A percentile compares a stretch with the other conserved stretches of the same genome.
Evolutionary conservation across 2,888 invertebrate genomes (phyloP).

Genomic region (Drosophila emarginata): DNA sequence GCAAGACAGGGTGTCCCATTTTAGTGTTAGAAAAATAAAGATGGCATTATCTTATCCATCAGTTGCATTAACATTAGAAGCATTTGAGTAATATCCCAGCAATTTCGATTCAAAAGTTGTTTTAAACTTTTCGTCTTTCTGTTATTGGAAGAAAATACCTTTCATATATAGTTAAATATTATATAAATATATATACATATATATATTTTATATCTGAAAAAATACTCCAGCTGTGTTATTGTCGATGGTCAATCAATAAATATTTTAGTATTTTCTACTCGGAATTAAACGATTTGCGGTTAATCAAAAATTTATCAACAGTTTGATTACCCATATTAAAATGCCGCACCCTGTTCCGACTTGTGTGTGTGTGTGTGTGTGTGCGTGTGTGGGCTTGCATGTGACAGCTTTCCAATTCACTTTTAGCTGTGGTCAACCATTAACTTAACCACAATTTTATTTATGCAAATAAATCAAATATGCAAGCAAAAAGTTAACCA

Average conservation of each 20-base stretch:
- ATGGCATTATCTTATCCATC: neutral
- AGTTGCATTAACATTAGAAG: too few relatives aligned
- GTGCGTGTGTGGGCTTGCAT: neutral
- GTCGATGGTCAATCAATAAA: too few relatives aligned
- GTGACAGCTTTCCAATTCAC: slow-evolving; percentile 36
- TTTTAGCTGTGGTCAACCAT: slow-evolving; percentile 27
- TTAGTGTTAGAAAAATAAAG: neutral
- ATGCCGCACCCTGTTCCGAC: slow-evolving; percentile 19
- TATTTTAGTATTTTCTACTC: too few relatives aligned
- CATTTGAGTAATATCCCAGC: too few relatives aligned
- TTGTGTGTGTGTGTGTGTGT: neutral
- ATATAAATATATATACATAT: too few relatives aligned
- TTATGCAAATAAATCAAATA: slow-evolving; percentile 30
- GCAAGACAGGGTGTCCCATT: neutral
- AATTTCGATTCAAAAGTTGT: too few relatives aligned
- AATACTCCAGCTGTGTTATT: too few relatives aligned
- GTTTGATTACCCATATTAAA: neutral
- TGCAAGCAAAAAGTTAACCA: slow-evolving; percentile 13
- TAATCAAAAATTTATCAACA: neutral
- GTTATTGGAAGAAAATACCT: too few relatives aligned
- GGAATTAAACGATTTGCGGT: neutral
- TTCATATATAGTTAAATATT: too few relatives aligned
- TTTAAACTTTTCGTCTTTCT: too few relatives aligned
- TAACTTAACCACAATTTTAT: slow-evolving; percentile 35
- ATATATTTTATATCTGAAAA: too few relatives aligned